phyloP scores from a whole-genome alignment of 2,888 invertebrate genomes.

The Platynereis dumerilii region DNA sequence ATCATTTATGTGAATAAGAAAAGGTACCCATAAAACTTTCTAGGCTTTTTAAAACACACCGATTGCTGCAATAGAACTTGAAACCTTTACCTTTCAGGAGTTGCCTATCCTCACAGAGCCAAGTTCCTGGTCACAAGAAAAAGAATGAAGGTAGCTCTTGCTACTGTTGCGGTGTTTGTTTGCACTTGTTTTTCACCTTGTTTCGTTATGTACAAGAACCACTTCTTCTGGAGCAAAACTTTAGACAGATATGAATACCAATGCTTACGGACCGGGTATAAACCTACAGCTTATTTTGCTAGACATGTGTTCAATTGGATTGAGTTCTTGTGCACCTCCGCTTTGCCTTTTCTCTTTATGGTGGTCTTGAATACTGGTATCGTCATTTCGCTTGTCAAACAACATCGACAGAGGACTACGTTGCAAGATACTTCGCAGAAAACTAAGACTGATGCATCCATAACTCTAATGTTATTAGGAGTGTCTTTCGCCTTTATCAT shows the following conservation, averaged over 20 bases:
- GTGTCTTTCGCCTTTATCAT: neutral
- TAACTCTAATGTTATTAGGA: neutral
- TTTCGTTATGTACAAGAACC: neutral
- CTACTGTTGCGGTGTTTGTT: neutral
- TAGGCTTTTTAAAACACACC: no score
- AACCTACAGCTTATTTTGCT: neutral
- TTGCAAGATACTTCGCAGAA: no score
- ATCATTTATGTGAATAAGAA: no score
- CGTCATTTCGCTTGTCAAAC: no score
- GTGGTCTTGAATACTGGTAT: neutral
- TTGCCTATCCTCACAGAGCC: neutral
- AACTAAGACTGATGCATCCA: neutral
- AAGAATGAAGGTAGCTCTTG: neutral
- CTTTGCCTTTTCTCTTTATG: neutral
- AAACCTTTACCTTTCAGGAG: no score
- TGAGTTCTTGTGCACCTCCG: neutral
- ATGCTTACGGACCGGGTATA: neutral
- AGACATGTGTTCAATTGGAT: slow-evolving; percentile 1
- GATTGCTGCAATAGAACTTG: no score
- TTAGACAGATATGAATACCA: neutral
- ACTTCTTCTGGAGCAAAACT: neutral
- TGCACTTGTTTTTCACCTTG: neutral
- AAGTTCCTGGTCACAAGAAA: neutral
- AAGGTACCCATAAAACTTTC: no score
- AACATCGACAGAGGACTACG: no score